Base-by-base conservation (phyloP, 92 coral and sea anemone species). In the Parazoanthus darwini region DNA sequence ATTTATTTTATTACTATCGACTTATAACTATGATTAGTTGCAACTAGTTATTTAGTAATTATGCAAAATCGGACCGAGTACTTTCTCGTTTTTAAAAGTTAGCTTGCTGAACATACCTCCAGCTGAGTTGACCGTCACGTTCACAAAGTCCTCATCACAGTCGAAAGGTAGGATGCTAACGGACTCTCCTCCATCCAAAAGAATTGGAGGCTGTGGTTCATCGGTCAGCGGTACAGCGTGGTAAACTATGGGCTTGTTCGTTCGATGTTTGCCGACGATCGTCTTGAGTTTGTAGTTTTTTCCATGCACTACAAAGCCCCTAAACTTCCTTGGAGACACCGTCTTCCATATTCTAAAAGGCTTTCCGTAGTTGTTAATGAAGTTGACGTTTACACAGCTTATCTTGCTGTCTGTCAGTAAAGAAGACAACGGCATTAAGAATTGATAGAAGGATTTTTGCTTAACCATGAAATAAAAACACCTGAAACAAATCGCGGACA, bases 331-430 rank as follows among this genome's bases (percentile, higher is more conserved):
- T 88, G 68, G 82, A 18, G 93, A 91, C 88, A 91, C 73, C 44
- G 91, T 89, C 78, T 91, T 91, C 93, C 93, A 91, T 72, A 91
- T 91, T 73, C 89, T 85, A 77, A 91, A 66, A 10, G 93, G 92
- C 65, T 86, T 91, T 29, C 87, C 88, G 63, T 75, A 89, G 65
- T 72, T 35, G 79, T 89, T 91, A 66, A 89, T 88, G 63, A 91
- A 91, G 51, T 78, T 89, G 79, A 91, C 81, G 37, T 85, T 91
- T 54, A 91, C 93, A 72, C 93, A 91, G 88, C 93, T 89, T 58
- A 89, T 89, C 50, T 42, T 38, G 9, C 26, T 46, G 13, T 42
- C 80, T 76, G 80, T 46, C 44, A 74, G 25, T 76, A 38, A 54
- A 63, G 25, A 63, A 23, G 3, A 8, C 26, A 63, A 20, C 6